Percentiles rank a stretch among this genome's conserved stretches.
These are phyloP conservation scores for Mastigias papua DNA, from an alignment of 30 jellyfish, hydroid and myxozoan genomes.

Conservation along the genomic window DNA sequence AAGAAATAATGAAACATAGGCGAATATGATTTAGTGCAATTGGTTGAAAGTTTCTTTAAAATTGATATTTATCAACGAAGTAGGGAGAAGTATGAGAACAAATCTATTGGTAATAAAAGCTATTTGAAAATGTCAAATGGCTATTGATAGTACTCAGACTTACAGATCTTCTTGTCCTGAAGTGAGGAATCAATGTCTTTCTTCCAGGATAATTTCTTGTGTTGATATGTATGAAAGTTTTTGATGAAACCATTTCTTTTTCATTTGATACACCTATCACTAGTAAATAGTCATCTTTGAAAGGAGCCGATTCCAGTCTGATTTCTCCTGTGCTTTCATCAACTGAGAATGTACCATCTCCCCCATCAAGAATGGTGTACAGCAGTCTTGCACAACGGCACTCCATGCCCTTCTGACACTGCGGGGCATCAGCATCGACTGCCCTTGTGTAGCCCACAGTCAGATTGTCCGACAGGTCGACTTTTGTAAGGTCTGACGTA, in stretches of 20 bases:
- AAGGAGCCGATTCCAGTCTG: constrained; percentile 33
- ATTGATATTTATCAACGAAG: no score
- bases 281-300: constrained; percentile 49
- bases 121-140: no score
- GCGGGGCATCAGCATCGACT: constrained; percentile 43
- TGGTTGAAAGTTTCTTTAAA: no score
- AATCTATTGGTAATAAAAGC: no score
- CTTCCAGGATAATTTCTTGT: constrained; percentile 39
- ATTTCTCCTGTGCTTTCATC: constrained; percentile 43
- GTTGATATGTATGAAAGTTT: constrained; percentile 35
- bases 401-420: constrained; percentile 29
- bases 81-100: no score
- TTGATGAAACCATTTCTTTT: not conserved
- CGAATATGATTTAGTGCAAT: no score
- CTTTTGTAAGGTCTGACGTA: not conserved
- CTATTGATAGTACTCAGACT: constrained; percentile 5
- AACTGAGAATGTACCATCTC: constrained; percentile 46
- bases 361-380: constrained; percentile 49
- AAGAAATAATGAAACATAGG: no score
- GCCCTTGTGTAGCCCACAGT: constrained; percentile 55
- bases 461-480: constrained; percentile 5
- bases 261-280: constrained; percentile 55
- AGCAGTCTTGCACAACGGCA: constrained; percentile 70
- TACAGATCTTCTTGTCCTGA: constrained; percentile 59
- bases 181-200: constrained; percentile 1